phyloP scores from a whole-genome alignment of 1,140 invertebrate species.

The Megalonaias nervosa region DNA sequence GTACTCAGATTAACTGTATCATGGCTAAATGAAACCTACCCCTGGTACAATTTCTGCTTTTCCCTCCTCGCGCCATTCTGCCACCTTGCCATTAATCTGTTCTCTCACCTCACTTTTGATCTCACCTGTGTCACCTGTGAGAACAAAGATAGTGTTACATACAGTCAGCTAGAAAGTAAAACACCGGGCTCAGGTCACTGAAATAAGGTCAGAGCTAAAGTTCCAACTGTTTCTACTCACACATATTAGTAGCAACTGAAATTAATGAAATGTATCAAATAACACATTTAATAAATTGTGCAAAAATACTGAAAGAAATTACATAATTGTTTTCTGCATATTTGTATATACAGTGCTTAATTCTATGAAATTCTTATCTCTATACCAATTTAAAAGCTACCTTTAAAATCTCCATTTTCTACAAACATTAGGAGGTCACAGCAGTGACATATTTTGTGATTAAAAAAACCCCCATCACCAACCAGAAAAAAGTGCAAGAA shows the following conservation, averaged over 20 bases:
- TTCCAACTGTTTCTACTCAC: too few relatives aligned
- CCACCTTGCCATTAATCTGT: slow-evolving; percentile 98
- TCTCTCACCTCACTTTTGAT: slow-evolving; percentile 98
- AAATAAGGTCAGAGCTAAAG: neutral
- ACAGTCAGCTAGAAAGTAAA: neutral
- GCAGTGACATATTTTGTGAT: too few relatives aligned
- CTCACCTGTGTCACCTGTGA: slow-evolving; percentile 95
- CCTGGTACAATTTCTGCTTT: slow-evolving; percentile 94
- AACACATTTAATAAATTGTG: neutral
- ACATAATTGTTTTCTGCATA: too few relatives aligned
- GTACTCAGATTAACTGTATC: too few relatives aligned
- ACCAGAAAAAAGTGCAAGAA: slow-evolving; percentile 97
- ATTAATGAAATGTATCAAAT: too few relatives aligned
- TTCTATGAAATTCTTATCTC: too few relatives aligned
- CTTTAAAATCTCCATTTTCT: too few relatives aligned
- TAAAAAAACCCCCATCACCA: slow-evolving; percentile 31
- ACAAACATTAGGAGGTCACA: too few relatives aligned
- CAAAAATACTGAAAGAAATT: neutral
- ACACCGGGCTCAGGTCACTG: neutral
- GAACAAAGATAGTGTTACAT: slow-evolving; percentile 13
- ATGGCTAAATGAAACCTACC: slow-evolving; percentile 33
- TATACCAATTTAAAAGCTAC: too few relatives aligned
- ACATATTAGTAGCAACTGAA: too few relatives aligned
- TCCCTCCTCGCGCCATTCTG: slow-evolving; percentile 99
- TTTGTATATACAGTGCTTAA: too few relatives aligned